Percentiles rank a stretch among this genome's conserved stretches.
phyloP scores from a whole-genome alignment of 2,797 vertebrate genomes.

The Epinephelus malabaricus region DNA sequence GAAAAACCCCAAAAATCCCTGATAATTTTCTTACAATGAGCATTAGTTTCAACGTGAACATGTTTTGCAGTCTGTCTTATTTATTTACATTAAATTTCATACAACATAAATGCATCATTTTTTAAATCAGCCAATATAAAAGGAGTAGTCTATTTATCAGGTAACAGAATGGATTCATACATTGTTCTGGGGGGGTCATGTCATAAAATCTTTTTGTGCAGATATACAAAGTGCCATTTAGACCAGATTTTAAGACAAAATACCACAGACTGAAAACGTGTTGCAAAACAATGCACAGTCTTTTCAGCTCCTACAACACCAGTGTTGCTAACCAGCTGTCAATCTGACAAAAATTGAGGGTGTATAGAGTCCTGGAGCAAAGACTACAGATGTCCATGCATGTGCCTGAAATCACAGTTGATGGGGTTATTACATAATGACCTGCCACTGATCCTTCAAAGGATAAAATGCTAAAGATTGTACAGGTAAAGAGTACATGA shows the following conservation, averaged over 20 bases:
- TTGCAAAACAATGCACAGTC: not conserved
- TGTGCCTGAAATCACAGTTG: constrained; percentile 17
- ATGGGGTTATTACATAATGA: constrained; percentile 7
- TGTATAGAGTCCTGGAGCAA: not conserved
- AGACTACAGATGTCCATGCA: not conserved
- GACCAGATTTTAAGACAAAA: constrained; percentile 4
- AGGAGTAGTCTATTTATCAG: constrained; percentile 19
- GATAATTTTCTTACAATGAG: not conserved
- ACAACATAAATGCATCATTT: constrained; percentile 18
- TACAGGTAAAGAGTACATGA: not conserved
- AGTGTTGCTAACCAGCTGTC: not conserved
- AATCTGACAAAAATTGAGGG: not conserved
- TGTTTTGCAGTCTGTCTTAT: constrained; percentile 13
- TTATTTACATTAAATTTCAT: constrained; percentile 50
- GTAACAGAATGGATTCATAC: constrained; percentile 14
- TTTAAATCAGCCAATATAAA: constrained; percentile 30
- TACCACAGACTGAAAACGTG: not conserved
- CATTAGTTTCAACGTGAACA: not conserved
- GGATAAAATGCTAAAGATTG: not conserved
- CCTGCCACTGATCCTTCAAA: not conserved
- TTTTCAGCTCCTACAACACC: not conserved
- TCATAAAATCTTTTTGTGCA: constrained; percentile 22
- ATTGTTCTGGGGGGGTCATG: not conserved
- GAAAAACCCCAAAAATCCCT: not conserved
- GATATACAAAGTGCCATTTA: constrained; percentile 15